phyloP scores from a whole-genome alignment of 2,113 vertebrate genomes.

The Ptilorrhoa leucosticta region DNA sequence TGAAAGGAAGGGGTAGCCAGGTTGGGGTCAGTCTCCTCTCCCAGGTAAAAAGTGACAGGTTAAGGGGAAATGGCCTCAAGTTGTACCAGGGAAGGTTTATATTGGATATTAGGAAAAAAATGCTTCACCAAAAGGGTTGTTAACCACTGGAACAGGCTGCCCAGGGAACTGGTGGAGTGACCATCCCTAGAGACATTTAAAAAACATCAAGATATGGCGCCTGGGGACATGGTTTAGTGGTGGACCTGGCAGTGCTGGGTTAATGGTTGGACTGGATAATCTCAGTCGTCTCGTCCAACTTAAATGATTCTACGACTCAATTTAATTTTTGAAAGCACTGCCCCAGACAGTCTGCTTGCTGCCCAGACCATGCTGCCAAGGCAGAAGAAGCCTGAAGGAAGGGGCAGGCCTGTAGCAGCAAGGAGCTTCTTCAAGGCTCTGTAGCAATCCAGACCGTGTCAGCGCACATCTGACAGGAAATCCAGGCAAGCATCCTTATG shows the following conservation, averaged over 20 bases:
- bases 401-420: background rate
- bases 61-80: background rate
- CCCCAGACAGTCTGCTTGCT: background rate
- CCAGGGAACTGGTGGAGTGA: background rate
- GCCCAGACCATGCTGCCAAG: background rate
- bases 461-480: background rate
- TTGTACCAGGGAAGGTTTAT: background rate
- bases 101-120: too few species aligned
- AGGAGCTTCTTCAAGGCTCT: background rate
- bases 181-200: background rate
- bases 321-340: background rate
- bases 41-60: background rate
- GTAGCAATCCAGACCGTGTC: rapidly evolving
- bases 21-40: too few species aligned
- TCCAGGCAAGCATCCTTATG: rapidly evolving
- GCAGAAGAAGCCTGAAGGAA: background rate
- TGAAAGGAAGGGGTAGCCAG: background rate
- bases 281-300: background rate
- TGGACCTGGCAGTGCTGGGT: background rate
- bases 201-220: background rate
- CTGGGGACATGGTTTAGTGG: background rate
- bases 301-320: background rate
- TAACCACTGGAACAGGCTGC: background rate
- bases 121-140: background rate
- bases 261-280: background rate